Evolutionary conservation across 2,888 invertebrate species (phyloP), one percentile per base, ranked within the genome.

Genomic region (Andrena minutula): DNA sequence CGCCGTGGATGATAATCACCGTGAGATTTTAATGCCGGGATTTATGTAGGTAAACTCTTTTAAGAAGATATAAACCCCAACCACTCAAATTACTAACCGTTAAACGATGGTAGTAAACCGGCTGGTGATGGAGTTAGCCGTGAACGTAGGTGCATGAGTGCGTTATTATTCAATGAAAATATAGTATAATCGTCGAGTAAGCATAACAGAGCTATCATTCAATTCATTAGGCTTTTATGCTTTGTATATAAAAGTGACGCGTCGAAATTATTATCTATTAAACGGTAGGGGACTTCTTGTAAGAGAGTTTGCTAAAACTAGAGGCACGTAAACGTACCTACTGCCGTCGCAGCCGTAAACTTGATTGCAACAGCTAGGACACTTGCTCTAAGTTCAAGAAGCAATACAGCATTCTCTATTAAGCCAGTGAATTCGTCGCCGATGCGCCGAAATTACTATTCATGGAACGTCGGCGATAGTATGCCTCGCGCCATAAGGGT

Each of bases 21-120:
- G 16, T n/a, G 56, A 65, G 70, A 63, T 80, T 80, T 77, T 56
- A 72, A 77, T 49, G 61, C 61, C 23, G 20, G n/a, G 76, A 63
- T 80, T 80, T 66, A 49, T 26, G 28, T 41, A 6, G 65, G 71
- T 32, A 53, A 71, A 71, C 65, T 65, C 65, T 79, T 58, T 71
- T 47, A 58, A 49, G 35, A 12, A 35, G 32, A 49, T 35, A 60
- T 60, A 65, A 60, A 66, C 23, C 20, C 1, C 23, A 8, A n/a
- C n/a, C 68, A 30, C 26, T 60, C 65, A 49, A 76, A 65, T 65
- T 49, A 58, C 58, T 8, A 32, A 2, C 26, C 10, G 35, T 58
- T 26, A 23, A 69, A 30, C 26, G 51, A 51, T 26, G 51, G 16
- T 26, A 26, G 12, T 16, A 26, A 68, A 75, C 56, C 26, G 10